Percentiles rank a stretch among this genome's conserved stretches.
phyloP scores from a whole-genome alignment of 2,113 vertebrate genomes.

The Antechinus flavipes region DNA sequence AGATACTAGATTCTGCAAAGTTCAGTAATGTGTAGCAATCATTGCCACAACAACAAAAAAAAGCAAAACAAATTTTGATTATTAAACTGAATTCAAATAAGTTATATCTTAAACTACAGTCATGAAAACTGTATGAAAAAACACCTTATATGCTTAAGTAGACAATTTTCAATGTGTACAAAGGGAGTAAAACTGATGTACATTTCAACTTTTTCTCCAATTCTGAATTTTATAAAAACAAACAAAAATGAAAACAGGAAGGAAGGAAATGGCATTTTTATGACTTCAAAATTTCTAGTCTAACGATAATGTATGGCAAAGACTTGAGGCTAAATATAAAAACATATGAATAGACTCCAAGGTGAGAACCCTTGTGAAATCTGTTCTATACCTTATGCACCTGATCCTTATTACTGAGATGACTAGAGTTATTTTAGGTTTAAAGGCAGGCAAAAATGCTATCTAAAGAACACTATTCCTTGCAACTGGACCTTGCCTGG shows the following conservation, averaged over 20 bases:
- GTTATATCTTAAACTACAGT: conserved; percentile 45
- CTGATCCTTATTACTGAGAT: not conserved
- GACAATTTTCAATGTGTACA: not conserved
- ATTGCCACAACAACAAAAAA: conserved; percentile 15
- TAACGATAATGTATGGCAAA: not conserved
- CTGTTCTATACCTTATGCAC: not conserved
- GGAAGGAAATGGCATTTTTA: not conserved
- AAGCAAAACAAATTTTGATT: conserved; percentile 12
- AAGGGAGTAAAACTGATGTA: not conserved
- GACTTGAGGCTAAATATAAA: not conserved
- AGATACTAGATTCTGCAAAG: conserved; percentile 37
- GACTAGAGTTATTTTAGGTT: not conserved
- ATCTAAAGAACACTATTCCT: not conserved
- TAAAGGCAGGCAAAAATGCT: not conserved
- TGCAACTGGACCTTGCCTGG: not conserved
- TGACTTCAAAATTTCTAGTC: not conserved
- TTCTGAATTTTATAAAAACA: not conserved
- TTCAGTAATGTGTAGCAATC: conserved; percentile 34
- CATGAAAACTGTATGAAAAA: conserved; percentile 60
- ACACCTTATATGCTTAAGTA: not conserved
- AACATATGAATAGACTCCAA: not conserved
- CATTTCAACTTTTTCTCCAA: not conserved
- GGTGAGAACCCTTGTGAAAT: not conserved
- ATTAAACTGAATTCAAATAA: conserved; percentile 44
- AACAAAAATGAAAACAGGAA: not conserved